Conservation (phyloP, 2,888 invertebrate genomes). For the Rhynchonema sp. region DNA sequence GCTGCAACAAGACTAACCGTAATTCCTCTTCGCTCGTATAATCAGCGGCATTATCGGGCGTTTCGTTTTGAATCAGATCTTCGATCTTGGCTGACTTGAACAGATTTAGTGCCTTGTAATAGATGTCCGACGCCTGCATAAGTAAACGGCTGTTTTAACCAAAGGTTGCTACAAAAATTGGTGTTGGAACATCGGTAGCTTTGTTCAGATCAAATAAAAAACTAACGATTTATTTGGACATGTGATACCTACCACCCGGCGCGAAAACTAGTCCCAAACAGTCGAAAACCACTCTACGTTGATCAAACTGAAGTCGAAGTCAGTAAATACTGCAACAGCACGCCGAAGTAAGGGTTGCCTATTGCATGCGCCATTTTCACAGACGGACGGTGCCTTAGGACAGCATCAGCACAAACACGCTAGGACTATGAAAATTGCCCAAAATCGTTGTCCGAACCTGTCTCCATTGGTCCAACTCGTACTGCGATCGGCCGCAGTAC, state of each 20-base stretch:
- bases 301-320: no score
- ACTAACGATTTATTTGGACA: neutral
- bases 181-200: constrained; percentile 1
- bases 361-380: neutral
- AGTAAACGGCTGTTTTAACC: neutral
- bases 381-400: no score
- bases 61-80: neutral
- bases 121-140: neutral
- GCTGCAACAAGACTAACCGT: no score
- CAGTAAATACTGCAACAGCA: no score
- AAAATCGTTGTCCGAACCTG: constrained; percentile 2
- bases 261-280: neutral
- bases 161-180: constrained; percentile 1
- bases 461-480: neutral
- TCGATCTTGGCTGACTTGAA: neutral
- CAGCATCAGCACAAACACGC: neutral
- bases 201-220: no score
- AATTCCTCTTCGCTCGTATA: constrained; percentile 3
- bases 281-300: neutral
- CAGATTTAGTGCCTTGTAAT: neutral
- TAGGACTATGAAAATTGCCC: neutral
- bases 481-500: constrained; percentile 1
- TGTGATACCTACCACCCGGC: neutral
- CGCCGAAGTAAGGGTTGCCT: neutral
- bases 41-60: neutral